Evolutionary conservation across 2,797 vertebrate species (phyloP).

Genomic region (Sphenodon punctatus): DNA sequence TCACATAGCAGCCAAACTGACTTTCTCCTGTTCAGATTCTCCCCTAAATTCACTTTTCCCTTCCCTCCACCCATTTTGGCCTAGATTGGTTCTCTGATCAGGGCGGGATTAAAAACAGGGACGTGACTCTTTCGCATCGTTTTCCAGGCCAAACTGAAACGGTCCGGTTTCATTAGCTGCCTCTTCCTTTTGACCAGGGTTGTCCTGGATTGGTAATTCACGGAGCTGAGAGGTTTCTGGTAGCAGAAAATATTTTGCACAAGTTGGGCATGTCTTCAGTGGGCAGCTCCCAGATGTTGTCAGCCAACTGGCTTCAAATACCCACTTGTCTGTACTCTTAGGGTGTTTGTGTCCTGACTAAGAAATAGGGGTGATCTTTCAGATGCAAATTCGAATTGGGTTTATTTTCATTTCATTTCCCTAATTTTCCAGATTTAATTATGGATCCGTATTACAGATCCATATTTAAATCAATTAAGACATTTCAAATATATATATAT

Average conservation of each 20-base stretch:
- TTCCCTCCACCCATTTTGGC: neutral
- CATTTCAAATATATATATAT: no score
- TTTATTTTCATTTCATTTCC: no score
- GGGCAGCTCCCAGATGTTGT: neutral
- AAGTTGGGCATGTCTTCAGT: no score
- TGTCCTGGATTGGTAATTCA: no score
- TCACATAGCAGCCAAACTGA: conserved; percentile 5
- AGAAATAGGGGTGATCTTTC: no score
- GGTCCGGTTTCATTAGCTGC: neutral
- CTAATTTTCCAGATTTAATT: no score
- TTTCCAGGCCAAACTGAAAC: neutral
- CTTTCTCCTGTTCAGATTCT: neutral
- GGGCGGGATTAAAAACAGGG: neutral
- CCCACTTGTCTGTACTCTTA: neutral
- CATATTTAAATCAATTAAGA: no score
- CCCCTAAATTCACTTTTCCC: neutral
- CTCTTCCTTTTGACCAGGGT: fast-evolving
- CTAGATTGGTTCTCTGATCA: neutral
- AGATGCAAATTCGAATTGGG: no score
- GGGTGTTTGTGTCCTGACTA: no score
- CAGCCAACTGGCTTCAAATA: conserved; percentile 16
- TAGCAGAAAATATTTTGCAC: conserved; percentile 23
- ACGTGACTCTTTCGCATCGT: neutral
- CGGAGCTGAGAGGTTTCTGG: neutral
- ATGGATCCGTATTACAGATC: no score